Conservation (phyloP, 2,797 vertebrate species). For the Avahi laniger region DNA sequence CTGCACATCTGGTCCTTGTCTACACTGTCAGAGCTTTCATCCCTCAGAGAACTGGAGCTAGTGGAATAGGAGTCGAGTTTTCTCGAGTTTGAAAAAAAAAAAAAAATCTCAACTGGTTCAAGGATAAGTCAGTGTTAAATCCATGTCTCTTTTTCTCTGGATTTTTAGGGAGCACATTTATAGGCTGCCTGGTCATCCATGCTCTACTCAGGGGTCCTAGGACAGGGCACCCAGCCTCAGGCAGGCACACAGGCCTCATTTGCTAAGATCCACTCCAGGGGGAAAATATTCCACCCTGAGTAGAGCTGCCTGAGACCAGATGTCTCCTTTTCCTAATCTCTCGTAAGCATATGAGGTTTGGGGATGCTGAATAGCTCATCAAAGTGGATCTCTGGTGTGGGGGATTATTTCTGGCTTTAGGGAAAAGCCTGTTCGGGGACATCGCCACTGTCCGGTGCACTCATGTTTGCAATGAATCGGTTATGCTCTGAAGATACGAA, state of each 20-base stretch:
- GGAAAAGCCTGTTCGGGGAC: conserved; percentile 54
- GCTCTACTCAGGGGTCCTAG: background rate
- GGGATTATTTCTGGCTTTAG: conserved; percentile 74
- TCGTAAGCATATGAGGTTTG: conserved; percentile 42
- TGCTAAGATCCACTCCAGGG: background rate
- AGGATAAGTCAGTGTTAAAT: conserved; percentile 52
- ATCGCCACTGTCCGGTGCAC: background rate
- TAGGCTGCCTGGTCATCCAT: background rate
- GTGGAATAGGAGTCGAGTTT: conserved; percentile 39
- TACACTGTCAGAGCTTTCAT: conserved; percentile 72
- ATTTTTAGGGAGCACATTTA: conserved; percentile 9
- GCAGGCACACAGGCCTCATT: background rate
- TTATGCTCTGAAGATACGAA: conserved; percentile 60
- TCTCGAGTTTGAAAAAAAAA: background rate
- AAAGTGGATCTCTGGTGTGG: conserved; percentile 27
- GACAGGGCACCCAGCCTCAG: background rate
- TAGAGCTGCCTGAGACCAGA: background rate
- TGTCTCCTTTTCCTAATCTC: conserved; percentile 5
- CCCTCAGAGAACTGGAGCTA: conserved; percentile 22
- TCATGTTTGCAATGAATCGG: conserved; percentile 58
- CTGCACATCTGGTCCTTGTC: conserved; percentile 83
- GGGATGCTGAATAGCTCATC: conserved; percentile 56
- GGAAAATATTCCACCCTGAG: background rate
- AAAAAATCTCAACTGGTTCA: conserved; percentile 31
- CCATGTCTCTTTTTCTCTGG: background rate